Base-by-base conservation (phyloP, 2,888 invertebrate species). In the Proisotoma minuta region DNA sequence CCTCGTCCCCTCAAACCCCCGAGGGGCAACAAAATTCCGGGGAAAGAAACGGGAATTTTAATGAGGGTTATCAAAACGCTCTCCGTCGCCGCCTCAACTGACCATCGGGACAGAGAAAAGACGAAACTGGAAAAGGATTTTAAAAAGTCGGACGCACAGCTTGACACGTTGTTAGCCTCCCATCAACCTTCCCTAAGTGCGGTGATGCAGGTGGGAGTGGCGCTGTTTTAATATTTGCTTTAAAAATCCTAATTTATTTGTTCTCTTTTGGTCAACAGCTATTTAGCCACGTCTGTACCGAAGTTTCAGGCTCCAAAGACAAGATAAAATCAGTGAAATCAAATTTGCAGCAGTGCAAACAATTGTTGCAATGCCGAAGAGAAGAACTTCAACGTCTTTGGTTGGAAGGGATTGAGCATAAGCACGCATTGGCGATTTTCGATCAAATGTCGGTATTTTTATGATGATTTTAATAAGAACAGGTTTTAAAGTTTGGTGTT, bases 351-450 rank as follows among this genome's bases (percentile, higher is more conserved):
- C 88, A 89, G 12, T 92, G 92, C 77, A 91, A 91, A 77, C 85
- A 85, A 28, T 79, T 98, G 59, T 79, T 99, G 65, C 87, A 92
- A 66, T 90, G 96, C 78, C 86, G 93, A 59, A 83, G 95, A 39
- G 96, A 96, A 75, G 98, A 98, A 77, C 80, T 99, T 63, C 87
- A 91, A 75, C 87, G 93, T 70, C 82, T 98, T 60, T 98, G 97
- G 95, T 83, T 91, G 4, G 96, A 97, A 78, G 92, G 94, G 1
- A 84, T 97, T n/a, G 94, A 98, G 75, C 95, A 97, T 76, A 92
- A 93, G 76, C 88, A 94, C 76, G 89, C 93, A 61, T 78, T 95
- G 47, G 85, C 89, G 71, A 85, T 96, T 79, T 79, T 97, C 48
- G 90, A 94, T 74, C 90, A 95, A 79, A 92, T 96, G 90, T 89